Evolutionary conservation across 2,113 vertebrate species (phyloP), one percentile per base, ranked within the genome.

Genomic region (Cyanoramphus novaezelandiae): DNA sequence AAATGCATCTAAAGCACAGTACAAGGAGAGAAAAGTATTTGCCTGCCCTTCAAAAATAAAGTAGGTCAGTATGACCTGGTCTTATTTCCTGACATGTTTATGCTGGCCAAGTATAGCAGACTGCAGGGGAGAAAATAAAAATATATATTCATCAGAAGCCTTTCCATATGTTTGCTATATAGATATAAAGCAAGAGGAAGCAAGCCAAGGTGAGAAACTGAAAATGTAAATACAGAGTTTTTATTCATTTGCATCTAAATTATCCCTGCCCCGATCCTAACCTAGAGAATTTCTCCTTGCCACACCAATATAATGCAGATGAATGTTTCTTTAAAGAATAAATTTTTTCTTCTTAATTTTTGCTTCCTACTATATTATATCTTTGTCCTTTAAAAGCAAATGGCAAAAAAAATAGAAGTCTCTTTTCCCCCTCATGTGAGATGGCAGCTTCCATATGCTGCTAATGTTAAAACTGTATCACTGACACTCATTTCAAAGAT

Each of bases 31-130:
- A 41, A 79, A 62, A 92, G 20, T 24, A 72, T 72, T 86, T 71
- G 53, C 29, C 35, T 8, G 3, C 46, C 43, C 28, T 88, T 52
- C 35, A 50, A 55, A 79, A 77, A 44, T 23, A 17, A 74, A 82
- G 44, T 28, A 93, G 85, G 88, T 92, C 94, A 85, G 14, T 23
- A 29, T 67, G 93, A 93, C 81, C 95, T 75, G 80, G 29, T 86
- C 14, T 2, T 83, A 67, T 39, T 83, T 91, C 39, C 49, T 78
- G 41, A 71, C 53, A 17, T 23, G 49, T 82, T 93, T 67, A 46
- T 75, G 70, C n/a, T 29, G 17, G 68, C 53, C 82, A 86, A 46
- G 19, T 44, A 64, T 2, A 52, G 53, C 11, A 16, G 55, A 33
- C 35, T 67, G 9, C 49, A 92, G 43, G 20, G 43, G 43, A 62